Conservation (phyloP, 2,797 vertebrate genomes). For the Sebastes diploproa region DNA sequence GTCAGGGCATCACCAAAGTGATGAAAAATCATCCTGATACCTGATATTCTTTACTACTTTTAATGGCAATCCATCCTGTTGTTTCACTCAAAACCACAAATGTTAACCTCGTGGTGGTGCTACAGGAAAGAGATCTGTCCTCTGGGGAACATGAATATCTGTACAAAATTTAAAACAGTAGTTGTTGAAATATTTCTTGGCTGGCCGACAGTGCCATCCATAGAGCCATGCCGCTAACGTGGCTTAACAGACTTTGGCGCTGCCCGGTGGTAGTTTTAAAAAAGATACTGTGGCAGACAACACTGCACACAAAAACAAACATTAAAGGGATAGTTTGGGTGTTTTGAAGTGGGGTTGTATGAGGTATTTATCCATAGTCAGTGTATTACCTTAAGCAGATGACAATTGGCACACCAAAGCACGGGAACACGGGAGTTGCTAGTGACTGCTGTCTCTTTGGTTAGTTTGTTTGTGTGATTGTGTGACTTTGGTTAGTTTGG, state of each 20-base stretch:
- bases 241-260: neutral
- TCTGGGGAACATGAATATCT: neutral
- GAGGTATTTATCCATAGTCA: too few species aligned
- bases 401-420: too few species aligned
- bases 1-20: neutral
- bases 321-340: accelerated
- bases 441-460: too few species aligned
- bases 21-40: neutral
- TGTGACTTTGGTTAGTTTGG: too few species aligned
- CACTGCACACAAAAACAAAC: neutral
- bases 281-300: neutral
- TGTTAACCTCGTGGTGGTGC: neutral
- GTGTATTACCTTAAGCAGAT: accelerated
- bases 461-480: too few species aligned
- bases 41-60: neutral
- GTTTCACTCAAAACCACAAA: neutral
- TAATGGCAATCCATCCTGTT: neutral
- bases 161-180: neutral
- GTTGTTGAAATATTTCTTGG: neutral
- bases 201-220: neutral
- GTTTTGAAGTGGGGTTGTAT: too few species aligned
- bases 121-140: neutral
- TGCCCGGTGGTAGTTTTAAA: neutral
- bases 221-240: neutral
- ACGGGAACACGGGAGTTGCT: too few species aligned